phyloP scores from a whole-genome alignment of 2,113 vertebrate genomes.

The Monopterus albus region DNA sequence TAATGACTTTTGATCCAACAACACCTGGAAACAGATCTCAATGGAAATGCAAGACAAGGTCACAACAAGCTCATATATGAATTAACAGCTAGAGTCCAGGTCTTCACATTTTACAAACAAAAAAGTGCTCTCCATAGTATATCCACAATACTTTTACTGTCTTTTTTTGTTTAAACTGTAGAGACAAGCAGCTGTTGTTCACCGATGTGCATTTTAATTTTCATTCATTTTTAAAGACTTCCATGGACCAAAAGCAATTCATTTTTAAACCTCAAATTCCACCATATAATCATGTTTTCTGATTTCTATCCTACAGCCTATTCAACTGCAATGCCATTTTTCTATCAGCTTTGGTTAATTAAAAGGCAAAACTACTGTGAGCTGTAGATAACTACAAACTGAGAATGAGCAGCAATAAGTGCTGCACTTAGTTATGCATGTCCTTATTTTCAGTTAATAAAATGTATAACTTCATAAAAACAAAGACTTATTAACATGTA shows the following conservation, averaged over 20 bases:
- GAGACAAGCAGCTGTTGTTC: too few species aligned
- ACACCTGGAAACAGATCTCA: constrained; percentile 3
- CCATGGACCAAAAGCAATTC: background rate
- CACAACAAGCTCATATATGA: background rate
- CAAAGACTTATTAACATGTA: too few species aligned
- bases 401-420: background rate
- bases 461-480: constrained; percentile 2
- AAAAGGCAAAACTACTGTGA: constrained; percentile 7
- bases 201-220: background rate
- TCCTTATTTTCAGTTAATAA: constrained; percentile 2
- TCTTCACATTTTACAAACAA: background rate
- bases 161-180: too few species aligned
- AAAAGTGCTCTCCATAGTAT: background rate
- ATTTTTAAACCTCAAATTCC: background rate
- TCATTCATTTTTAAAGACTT: background rate
- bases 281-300: background rate
- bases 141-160: background rate
- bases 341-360: constrained; percentile 12
- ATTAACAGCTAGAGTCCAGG: background rate
- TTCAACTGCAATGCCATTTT: background rate
- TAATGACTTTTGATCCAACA: constrained; percentile 4
- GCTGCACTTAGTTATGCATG: background rate
- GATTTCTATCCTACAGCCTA: background rate
- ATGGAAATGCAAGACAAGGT: background rate
- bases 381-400: constrained; percentile 14